Evolutionary conservation across 2,113 vertebrate species (phyloP).

Genomic region (Halichoeres trimaculatus): DNA sequence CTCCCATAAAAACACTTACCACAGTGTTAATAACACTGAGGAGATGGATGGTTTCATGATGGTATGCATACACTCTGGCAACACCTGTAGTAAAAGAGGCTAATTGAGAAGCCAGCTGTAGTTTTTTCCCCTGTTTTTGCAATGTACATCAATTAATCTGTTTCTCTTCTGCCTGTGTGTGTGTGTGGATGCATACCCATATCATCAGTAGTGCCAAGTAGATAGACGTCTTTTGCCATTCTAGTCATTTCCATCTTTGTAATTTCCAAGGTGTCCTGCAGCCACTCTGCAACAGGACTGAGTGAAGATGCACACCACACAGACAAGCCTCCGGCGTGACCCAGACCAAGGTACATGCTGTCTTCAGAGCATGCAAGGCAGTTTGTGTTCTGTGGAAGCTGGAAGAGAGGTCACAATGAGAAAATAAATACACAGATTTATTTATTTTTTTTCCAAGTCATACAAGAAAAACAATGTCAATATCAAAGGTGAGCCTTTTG

Average conservation of each 20-base stretch:
- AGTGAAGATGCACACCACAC: conserved; percentile 74
- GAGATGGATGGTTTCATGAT: conserved; percentile 76
- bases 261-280: conserved; percentile 80
- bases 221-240: conserved; percentile 68
- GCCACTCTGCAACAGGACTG: conserved; percentile 74
- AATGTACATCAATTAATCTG: background rate
- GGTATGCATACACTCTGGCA: conserved; percentile 83
- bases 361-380: conserved; percentile 83
- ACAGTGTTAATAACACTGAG: conserved; percentile 85
- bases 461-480: no score
- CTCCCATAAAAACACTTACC: conserved; percentile 75
- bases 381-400: conserved; percentile 84
- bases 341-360: conserved; percentile 83
- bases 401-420: background rate
- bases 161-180: background rate
- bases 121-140: background rate
- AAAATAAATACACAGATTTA: background rate
- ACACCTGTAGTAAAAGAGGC: conserved; percentile 80
- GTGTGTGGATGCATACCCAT: conserved; percentile 79
- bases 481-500: no score
- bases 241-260: conserved; percentile 76
- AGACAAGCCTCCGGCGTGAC: conserved; percentile 81
- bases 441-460: background rate
- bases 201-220: conserved; percentile 87
- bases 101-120: background rate